Percentiles rank a stretch among this genome's conserved stretches.
These are phyloP conservation scores for Rhinolophus sinicus DNA, from an alignment of 2,113 vertebrate species.

Conservation along the genomic window DNA sequence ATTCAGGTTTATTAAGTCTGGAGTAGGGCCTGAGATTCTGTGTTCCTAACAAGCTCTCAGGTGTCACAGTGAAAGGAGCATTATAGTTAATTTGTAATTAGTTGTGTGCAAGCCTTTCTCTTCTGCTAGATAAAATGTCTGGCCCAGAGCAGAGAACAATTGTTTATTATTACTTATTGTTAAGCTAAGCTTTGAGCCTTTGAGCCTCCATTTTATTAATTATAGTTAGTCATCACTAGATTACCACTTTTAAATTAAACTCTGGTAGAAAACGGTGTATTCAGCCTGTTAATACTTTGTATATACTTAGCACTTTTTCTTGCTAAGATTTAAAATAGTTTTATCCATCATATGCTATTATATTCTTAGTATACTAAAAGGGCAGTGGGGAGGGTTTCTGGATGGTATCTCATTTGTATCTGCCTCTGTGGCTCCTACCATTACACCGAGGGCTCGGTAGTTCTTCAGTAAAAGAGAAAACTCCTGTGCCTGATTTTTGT, in stretches of 20 bases:
- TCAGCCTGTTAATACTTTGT: neutral
- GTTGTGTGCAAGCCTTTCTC: neutral
- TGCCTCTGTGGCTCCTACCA: neutral
- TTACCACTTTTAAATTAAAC: neutral
- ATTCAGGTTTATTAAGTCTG: neutral
- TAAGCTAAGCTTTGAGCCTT: neutral
- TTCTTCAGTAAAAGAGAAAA: neutral
- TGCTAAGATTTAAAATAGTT: neutral
- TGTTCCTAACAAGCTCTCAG: neutral
- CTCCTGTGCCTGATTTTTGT: neutral
- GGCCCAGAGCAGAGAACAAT: neutral
- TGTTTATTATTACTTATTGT: neutral
- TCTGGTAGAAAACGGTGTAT: neutral
- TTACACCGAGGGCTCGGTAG: neutral
- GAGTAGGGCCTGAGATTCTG: neutral
- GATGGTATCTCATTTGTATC: neutral
- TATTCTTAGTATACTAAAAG: neutral
- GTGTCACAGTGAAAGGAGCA: neutral
- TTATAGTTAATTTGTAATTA: neutral
- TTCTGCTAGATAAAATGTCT: neutral
- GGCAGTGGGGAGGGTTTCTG: neutral
- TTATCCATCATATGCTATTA: neutral
- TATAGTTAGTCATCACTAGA: neutral
- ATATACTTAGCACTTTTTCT: neutral
- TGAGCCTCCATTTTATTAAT: neutral